These are phyloP conservation scores for Stegana nigrithorax DNA, from an alignment of 2,888 invertebrate species.

Conservation along the genomic window DNA sequence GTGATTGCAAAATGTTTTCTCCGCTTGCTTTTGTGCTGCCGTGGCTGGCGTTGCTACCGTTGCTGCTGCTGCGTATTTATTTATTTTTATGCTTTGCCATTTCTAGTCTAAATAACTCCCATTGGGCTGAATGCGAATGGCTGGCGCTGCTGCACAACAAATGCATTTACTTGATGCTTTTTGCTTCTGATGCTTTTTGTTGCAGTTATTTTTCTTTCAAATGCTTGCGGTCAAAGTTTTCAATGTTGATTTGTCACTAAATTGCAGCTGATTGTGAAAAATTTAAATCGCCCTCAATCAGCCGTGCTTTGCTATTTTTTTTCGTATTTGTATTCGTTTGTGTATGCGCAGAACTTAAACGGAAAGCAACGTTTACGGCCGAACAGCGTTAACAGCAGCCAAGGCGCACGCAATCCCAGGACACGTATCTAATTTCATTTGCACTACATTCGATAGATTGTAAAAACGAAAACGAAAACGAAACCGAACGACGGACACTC, in stretches of 20 bases:
- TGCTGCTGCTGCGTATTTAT: not conserved
- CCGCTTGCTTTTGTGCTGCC: not conserved
- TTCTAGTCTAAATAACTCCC: constrained; percentile 3
- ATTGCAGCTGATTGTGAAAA: too few relatives aligned
- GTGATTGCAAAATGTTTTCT: constrained; percentile 36
- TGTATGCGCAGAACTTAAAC: too few relatives aligned
- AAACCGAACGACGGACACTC: not conserved
- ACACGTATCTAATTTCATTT: constrained; percentile 58
- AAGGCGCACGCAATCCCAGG: constrained; percentile 5
- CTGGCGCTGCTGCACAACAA: not conserved
- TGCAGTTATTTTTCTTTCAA: not conserved
- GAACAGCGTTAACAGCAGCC: constrained; percentile 7
- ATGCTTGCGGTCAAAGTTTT: too few relatives aligned
- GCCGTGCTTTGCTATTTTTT: too few relatives aligned
- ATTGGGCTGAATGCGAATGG: not conserved
- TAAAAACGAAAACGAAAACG: constrained; percentile 54
- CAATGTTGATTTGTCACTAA: too few relatives aligned
- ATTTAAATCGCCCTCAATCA: too few relatives aligned
- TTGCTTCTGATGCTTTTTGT: not conserved
- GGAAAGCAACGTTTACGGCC: too few relatives aligned
- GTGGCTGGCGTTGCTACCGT: not conserved
- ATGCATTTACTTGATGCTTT: not conserved
- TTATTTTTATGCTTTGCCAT: not conserved
- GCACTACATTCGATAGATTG: constrained; percentile 44
- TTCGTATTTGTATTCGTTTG: too few relatives aligned